Evolutionary conservation across 2,113 vertebrate genomes (phyloP).

Genomic region (Elgaria multicarinata): DNA sequence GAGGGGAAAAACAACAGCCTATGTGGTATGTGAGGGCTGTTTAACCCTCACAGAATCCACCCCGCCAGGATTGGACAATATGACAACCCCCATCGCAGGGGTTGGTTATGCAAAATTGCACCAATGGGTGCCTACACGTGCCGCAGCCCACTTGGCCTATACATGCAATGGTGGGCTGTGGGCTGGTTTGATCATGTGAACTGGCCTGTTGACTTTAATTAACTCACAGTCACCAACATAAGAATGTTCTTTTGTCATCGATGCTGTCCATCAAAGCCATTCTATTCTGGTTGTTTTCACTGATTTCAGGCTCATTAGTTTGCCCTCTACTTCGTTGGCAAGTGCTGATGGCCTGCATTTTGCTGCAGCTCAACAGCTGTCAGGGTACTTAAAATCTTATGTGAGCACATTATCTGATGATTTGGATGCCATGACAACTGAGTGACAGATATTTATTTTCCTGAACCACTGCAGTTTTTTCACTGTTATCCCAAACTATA

Average conservation of each 20-base stretch:
- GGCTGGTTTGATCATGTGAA: no score
- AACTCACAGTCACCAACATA: conserved; percentile 3
- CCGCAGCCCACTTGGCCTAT: no score
- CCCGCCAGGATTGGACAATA: no score
- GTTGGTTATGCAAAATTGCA: no score
- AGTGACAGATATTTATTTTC: conserved; percentile 30
- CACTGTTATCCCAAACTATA: not conserved
- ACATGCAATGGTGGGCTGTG: no score
- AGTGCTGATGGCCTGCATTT: conserved; percentile 17
- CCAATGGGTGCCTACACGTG: no score
- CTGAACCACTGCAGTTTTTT: not conserved
- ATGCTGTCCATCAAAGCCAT: conserved; percentile 28
- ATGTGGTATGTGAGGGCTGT: no score
- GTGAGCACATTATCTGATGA: not conserved
- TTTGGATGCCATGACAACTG: not conserved
- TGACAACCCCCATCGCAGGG: no score
- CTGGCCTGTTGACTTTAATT: fast-evolving
- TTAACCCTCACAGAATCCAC: no score
- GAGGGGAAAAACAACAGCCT: no score
- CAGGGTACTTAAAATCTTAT: conserved; percentile 34
- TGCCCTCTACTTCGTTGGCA: conserved; percentile 15
- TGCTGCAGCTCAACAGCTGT: conserved; percentile 34
- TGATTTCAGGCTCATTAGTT: conserved; percentile 35
- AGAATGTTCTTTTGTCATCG: not conserved
- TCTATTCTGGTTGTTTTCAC: conserved; percentile 1